Evolutionary conservation across 2,113 vertebrate species (phyloP).

Genomic region (Ciconia boyciana): DNA sequence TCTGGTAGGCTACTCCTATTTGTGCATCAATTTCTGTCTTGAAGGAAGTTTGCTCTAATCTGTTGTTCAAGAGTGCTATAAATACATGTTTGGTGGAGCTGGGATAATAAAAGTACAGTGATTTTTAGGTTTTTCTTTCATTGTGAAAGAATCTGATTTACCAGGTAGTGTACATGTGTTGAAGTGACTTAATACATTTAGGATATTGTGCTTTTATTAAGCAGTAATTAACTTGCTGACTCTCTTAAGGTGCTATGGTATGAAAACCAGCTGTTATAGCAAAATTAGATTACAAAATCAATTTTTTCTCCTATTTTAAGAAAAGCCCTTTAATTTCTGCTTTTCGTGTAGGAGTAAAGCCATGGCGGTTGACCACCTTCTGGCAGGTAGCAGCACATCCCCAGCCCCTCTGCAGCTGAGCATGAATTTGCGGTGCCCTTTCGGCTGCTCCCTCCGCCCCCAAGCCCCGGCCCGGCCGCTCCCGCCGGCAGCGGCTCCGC

Average conservation of each 20-base stretch:
- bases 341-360: background rate
- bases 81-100: background rate
- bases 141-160: background rate
- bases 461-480: background rate
- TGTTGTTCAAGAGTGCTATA: background rate
- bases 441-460: background rate
- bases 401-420: background rate
- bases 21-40: background rate
- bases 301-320: background rate
- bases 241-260: background rate
- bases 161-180: rapidly evolving
- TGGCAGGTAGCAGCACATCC: background rate
- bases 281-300: background rate
- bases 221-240: background rate
- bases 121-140: background rate
- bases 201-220: background rate
- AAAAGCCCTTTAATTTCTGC: background rate
- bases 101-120: background rate
- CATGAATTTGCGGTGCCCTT: background rate
- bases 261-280: background rate
- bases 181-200: background rate
- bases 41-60: slow-evolving; percentile 9
- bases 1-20: background rate
- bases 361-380: background rate
- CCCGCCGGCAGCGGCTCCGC: background rate